Evolutionary conservation across 35 echinoderm and acorn worm species (phyloP).

Genomic region (Patiria miniata): DNA sequence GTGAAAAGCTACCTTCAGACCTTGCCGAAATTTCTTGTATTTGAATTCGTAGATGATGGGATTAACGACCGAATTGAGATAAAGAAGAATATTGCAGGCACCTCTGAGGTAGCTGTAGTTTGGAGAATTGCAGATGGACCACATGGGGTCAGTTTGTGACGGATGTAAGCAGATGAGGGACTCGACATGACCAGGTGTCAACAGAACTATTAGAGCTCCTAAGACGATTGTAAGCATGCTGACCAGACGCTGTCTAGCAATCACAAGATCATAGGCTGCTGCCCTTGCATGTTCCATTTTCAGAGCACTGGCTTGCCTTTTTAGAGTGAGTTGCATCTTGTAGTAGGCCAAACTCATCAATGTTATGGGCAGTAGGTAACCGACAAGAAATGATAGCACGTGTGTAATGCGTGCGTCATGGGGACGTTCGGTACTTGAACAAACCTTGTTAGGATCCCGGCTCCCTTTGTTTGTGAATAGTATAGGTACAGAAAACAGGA

Average conservation of each 20-base stretch:
- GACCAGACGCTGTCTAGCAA: not conserved
- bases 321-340: slow-evolving; percentile 10
- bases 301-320: not conserved
- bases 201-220: not conserved
- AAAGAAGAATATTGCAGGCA: not conserved
- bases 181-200: not conserved
- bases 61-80: not conserved
- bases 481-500: not conserved
- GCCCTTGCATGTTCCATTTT: not conserved
- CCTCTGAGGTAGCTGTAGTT: too few relatives aligned
- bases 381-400: slow-evolving; percentile 6
- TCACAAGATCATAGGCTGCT: not conserved
- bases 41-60: slow-evolving; percentile 5
- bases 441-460: not conserved
- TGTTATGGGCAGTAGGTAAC: not conserved
- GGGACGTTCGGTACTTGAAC: not conserved
- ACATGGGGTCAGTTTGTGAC: not conserved
- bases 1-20: not conserved
- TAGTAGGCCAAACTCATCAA: slow-evolving; percentile 12
- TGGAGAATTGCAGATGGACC: too few relatives aligned
- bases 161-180: slow-evolving; percentile 3
- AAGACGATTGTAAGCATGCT: not conserved
- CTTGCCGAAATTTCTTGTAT: slow-evolving; percentile 11
- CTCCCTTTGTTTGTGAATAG: not conserved
- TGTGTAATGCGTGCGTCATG: not conserved